These are phyloP conservation scores for Girardinus metallicus DNA, from an alignment of 2,797 vertebrate species.

Conservation along the genomic window DNA sequence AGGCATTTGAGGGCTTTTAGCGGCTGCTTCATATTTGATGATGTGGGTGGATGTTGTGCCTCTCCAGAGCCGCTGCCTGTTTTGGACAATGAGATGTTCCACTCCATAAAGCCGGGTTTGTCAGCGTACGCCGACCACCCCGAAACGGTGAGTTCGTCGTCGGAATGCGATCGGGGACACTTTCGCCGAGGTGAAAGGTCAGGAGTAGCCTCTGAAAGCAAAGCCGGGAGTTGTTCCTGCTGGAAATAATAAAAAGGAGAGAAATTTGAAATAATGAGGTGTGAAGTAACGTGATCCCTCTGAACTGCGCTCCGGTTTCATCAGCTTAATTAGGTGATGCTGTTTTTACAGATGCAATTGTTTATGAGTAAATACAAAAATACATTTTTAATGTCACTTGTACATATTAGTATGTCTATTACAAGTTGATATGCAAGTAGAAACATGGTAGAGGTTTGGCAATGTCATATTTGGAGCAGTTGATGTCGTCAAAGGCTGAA, in stretches of 20 bases:
- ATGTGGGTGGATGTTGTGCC: slow-evolving; percentile 57
- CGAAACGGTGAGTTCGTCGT: slow-evolving; percentile 84
- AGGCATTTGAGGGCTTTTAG: slow-evolving; percentile 50
- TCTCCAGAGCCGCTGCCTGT: slow-evolving; percentile 83
- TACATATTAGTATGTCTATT: background rate
- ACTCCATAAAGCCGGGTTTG: slow-evolving; percentile 93
- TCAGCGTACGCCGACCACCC: slow-evolving; percentile 92
- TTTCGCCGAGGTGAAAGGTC: slow-evolving; percentile 21
- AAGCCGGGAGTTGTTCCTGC: slow-evolving; percentile 27
- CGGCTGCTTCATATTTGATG: slow-evolving; percentile 57
- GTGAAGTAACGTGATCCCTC: background rate
- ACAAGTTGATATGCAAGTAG: background rate
- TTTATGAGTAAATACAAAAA: background rate
- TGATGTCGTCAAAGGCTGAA: background rate
- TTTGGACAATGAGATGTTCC: slow-evolving; percentile 94
- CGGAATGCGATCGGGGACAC: slow-evolving; percentile 45
- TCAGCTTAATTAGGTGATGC: background rate
- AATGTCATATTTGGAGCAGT: background rate
- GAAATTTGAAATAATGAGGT: slow-evolving; percentile 25
- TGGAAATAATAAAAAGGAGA: slow-evolving; percentile 39
- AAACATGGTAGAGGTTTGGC: background rate
- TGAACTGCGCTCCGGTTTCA: background rate
- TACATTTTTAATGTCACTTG: background rate
- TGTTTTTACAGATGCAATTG: background rate
- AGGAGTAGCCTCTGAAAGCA: slow-evolving; percentile 14